These are phyloP conservation scores for Oscheius sp. DNA, from an alignment of 1,140 invertebrate genomes.

Conservation along the genomic window DNA sequence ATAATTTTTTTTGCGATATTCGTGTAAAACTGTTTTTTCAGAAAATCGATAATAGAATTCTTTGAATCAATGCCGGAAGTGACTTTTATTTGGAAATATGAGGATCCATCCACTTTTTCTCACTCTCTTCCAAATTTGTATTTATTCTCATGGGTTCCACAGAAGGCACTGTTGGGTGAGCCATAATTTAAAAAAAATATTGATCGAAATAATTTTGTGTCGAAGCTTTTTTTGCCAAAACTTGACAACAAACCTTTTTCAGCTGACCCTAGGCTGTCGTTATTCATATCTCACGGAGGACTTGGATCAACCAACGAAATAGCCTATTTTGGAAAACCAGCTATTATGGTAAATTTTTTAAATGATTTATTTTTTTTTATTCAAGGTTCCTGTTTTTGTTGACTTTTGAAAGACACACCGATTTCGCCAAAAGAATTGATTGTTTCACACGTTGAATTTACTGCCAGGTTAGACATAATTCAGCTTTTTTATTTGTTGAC, in stretches of 20 bases:
- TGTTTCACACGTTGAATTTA: slow-evolving; percentile 13
- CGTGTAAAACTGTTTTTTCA: slow-evolving; percentile 14
- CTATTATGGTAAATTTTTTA: slow-evolving; percentile 27
- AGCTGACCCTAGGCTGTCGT: slow-evolving; percentile 22
- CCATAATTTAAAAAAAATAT: not conserved
- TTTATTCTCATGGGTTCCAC: slow-evolving; percentile 20
- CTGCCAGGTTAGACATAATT: slow-evolving; percentile 20
- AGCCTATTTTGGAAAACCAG: slow-evolving; percentile 24
- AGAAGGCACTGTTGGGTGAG: slow-evolving; percentile 6
- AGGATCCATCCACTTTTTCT: slow-evolving; percentile 5
- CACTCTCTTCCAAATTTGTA: slow-evolving; percentile 21
- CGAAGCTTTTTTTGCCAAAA: too few species aligned
- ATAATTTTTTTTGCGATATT: too few species aligned
- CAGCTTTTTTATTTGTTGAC: too few species aligned
- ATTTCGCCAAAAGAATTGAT: slow-evolving; percentile 2
- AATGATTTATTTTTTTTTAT: too few species aligned
- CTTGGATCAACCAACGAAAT: slow-evolving; percentile 21
- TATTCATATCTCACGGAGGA: slow-evolving; percentile 33
- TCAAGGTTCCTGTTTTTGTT: not conserved
- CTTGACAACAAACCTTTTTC: too few species aligned
- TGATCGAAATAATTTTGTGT: too few species aligned
- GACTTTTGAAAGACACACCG: not conserved
- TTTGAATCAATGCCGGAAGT: slow-evolving; percentile 17
- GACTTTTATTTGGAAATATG: slow-evolving; percentile 39
- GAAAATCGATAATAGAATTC: slow-evolving; percentile 8